These are phyloP conservation scores for Callipepla squamata DNA, from an alignment of 2,113 vertebrate species.

Conservation along the genomic window DNA sequence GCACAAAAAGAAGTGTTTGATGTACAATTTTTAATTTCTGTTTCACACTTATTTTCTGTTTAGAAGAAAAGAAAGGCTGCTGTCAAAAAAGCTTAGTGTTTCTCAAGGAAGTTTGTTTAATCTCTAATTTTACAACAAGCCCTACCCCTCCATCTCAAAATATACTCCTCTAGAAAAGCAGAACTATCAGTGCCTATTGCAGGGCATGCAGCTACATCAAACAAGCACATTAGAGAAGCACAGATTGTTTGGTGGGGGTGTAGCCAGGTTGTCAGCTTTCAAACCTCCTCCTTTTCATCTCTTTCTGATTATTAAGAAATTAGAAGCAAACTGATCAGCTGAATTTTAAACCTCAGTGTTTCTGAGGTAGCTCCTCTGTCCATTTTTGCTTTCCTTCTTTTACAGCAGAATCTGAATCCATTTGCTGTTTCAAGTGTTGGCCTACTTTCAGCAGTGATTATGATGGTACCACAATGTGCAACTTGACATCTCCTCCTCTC, in stretches of 20 bases:
- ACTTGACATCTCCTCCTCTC: constrained; percentile 83
- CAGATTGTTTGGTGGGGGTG: not conserved
- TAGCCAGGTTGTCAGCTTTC: not conserved
- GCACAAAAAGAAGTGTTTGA: not conserved
- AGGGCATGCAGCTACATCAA: not conserved
- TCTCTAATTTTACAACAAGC: not conserved
- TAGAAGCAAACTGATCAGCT: not conserved
- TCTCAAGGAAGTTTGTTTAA: constrained; percentile 2
- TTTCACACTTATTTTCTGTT: constrained; percentile 1
- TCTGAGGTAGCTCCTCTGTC: not conserved
- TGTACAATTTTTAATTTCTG: not conserved
- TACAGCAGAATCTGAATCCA: constrained; percentile 67
- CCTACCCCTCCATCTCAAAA: not conserved
- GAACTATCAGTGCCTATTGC: not conserved
- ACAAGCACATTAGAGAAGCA: not conserved
- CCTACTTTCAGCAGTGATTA: constrained; percentile 87
- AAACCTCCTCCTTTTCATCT: not conserved
- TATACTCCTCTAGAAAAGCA: not conserved
- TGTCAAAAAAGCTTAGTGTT: not conserved
- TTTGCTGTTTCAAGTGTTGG: constrained; percentile 73
- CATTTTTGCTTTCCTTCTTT: not conserved
- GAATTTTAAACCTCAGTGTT: constrained; percentile 13
- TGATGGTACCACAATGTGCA: constrained; percentile 71
- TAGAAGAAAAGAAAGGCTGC: not conserved
- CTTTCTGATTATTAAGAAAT: not conserved